Evolutionary conservation across 2,113 vertebrate genomes (phyloP).

Genomic region (Clarias gariepinus): DNA sequence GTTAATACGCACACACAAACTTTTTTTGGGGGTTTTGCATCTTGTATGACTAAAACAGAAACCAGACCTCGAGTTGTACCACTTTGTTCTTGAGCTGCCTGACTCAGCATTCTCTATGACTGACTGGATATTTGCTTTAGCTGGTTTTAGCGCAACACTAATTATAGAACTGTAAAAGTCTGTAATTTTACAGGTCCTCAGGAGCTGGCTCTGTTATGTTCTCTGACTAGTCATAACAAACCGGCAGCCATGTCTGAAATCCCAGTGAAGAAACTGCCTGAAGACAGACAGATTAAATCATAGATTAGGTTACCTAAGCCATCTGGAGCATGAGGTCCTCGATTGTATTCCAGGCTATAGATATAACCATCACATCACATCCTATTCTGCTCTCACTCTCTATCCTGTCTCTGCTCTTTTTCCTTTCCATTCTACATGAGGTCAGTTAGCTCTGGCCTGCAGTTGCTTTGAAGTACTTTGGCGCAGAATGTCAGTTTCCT

Average conservation of each 20-base stretch:
- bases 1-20: background rate
- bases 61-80: constrained; percentile 8
- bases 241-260: background rate
- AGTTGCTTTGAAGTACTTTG: constrained; percentile 30
- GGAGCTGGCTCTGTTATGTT: background rate
- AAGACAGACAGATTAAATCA: constrained; percentile 4
- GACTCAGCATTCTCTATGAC: constrained; percentile 4
- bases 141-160: background rate
- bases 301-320: background rate
- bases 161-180: constrained; percentile 21
- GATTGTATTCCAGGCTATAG: background rate
- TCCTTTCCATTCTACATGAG: background rate
- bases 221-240: constrained; percentile 15
- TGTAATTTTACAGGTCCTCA: constrained; percentile 16
- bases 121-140: background rate
- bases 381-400: background rate
- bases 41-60: constrained; percentile 30
- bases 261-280: background rate
- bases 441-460: background rate
- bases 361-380: constrained; percentile 6
- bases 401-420: background rate
- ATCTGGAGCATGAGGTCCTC: background rate
- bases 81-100: constrained; percentile 16
- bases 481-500: constrained; percentile 24
- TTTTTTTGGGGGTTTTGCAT: constrained; percentile 10